Evolutionary conservation across 2,113 vertebrate genomes (phyloP).

Genomic region (Spermophilus dauricus): DNA sequence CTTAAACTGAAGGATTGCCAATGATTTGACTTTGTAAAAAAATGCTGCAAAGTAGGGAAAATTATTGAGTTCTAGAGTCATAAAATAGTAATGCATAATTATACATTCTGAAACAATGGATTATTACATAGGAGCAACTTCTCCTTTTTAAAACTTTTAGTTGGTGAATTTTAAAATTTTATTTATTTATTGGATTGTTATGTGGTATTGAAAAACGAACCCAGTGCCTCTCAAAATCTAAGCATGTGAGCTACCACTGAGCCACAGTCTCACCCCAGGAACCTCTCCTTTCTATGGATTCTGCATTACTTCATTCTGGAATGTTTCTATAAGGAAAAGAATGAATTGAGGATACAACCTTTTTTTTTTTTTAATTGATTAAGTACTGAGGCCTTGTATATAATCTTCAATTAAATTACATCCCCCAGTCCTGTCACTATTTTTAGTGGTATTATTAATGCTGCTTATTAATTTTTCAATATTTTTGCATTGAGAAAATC

Average conservation of each 20-base stretch:
- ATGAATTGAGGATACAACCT: background rate
- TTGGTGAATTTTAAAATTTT: too few species aligned
- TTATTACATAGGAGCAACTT: background rate
- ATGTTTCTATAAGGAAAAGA: background rate
- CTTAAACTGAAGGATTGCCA: slow-evolving; percentile 23
- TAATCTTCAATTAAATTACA: background rate
- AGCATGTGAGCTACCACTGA: too few species aligned
- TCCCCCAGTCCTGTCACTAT: background rate
- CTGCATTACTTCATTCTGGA: background rate
- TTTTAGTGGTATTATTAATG: background rate
- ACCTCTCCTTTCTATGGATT: slow-evolving; percentile 3
- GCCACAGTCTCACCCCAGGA: background rate
- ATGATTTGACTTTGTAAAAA: background rate
- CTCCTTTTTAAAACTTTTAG: too few species aligned
- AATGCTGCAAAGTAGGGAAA: background rate
- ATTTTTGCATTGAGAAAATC: too few species aligned
- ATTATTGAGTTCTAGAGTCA: background rate
- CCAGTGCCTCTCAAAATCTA: too few species aligned
- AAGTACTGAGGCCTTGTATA: background rate
- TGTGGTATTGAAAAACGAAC: too few species aligned
- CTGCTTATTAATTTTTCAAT: background rate
- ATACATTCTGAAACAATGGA: background rate
- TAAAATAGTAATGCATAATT: background rate
- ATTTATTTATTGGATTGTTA: too few species aligned
- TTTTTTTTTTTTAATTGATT: background rate